phyloP scores from a whole-genome alignment of 2,797 vertebrate genomes.

The Intellagama lesueurii region DNA sequence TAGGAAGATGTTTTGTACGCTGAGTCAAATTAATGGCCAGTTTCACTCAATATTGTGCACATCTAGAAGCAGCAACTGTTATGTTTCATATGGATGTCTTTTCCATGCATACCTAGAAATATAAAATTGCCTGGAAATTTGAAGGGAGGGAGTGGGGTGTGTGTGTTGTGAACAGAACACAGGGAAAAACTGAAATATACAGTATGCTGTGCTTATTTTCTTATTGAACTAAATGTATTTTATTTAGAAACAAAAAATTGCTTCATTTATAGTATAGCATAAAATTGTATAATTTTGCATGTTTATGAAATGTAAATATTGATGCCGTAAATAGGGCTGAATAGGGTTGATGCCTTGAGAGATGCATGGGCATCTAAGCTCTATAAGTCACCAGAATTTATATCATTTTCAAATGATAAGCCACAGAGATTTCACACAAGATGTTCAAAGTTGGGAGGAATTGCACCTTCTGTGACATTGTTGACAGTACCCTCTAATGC shows the following conservation, averaged over 20 bases:
- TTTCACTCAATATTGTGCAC: neutral
- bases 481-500: neutral
- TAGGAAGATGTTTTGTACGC: neutral
- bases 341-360: neutral
- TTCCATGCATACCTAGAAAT: neutral
- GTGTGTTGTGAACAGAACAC: too few species aligned
- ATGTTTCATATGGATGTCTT: neutral
- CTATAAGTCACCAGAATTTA: neutral
- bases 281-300: too few species aligned
- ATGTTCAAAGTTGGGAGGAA: neutral
- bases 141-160: too few species aligned
- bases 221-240: too few species aligned
- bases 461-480: accelerated
- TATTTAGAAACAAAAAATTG: too few species aligned
- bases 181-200: neutral
- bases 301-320: too few species aligned
- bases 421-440: neutral
- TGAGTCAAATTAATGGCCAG: neutral
- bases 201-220: too few species aligned
- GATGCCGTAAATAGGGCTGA: neutral
- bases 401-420: neutral
- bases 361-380: neutral
- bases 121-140: too few species aligned
- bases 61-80: neutral
- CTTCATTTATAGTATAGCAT: too few species aligned